phyloP scores from a whole-genome alignment of 2,888 invertebrate species.

The Andrena fulva region DNA sequence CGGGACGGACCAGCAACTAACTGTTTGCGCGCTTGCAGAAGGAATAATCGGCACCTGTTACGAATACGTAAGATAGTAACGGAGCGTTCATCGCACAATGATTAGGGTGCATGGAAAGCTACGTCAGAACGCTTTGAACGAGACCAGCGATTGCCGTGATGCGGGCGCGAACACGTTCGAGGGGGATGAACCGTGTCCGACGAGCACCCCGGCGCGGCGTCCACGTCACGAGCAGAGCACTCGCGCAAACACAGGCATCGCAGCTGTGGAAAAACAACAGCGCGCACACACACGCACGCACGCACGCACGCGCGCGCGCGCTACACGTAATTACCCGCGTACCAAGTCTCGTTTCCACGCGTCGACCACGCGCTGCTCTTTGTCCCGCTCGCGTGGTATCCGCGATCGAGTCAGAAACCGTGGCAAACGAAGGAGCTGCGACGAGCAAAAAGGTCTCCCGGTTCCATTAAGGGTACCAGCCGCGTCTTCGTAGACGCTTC shows the following conservation, averaged over 20 bases:
- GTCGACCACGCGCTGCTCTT: slow-evolving; percentile 38
- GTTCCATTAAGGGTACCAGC: slow-evolving; percentile 45
- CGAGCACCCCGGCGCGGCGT: background rate
- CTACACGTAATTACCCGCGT: slow-evolving; percentile 51
- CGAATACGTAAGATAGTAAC: background rate
- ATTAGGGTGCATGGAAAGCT: slow-evolving; percentile 3
- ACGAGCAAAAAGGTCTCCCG: slow-evolving; percentile 33
- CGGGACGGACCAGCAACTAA: background rate
- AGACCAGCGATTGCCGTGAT: slow-evolving; percentile 23
- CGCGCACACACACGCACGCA: background rate
- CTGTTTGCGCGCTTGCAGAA: slow-evolving; percentile 10
- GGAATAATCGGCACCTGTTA: slow-evolving; percentile 41
- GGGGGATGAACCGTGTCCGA: slow-evolving; percentile 12
- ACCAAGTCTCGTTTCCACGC: slow-evolving; percentile 47
- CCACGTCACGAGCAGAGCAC: background rate
- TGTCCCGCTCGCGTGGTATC: slow-evolving; percentile 20
- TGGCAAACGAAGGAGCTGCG: slow-evolving; percentile 45
- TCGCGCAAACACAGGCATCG: slow-evolving; percentile 20
- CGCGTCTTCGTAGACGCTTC: slow-evolving; percentile 58
- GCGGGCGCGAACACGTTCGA: slow-evolving; percentile 15
- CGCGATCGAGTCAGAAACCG: slow-evolving; percentile 41
- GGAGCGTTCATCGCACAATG: background rate
- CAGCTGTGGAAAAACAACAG: background rate
- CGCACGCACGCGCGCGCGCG: slow-evolving; percentile 4
- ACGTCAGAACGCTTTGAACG: slow-evolving; percentile 23